phyloP scores from a whole-genome alignment of 2,888 invertebrate genomes.

The Rapana venosa region DNA sequence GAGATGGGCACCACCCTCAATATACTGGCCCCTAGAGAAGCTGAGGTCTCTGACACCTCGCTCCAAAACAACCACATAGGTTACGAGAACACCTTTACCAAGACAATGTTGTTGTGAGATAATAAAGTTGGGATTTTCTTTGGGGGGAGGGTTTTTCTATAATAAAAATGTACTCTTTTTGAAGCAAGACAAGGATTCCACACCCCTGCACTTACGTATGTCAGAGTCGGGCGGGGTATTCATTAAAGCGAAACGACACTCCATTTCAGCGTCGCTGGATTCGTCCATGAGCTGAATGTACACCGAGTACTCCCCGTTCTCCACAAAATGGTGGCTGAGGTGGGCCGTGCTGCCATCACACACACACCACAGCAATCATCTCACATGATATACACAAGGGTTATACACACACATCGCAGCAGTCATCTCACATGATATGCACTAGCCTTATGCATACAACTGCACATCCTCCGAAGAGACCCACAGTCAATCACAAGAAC shows the following conservation, averaged over 20 bases:
- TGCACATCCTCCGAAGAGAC: too few species aligned
- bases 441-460: neutral
- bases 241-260: constrained; percentile 50
- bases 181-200: too few species aligned
- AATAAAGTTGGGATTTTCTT: too few species aligned
- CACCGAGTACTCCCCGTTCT: constrained; percentile 60
- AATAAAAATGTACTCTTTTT: too few species aligned
- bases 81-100: too few species aligned
- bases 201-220: constrained; percentile 59
- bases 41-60: too few species aligned
- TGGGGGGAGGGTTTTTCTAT: too few species aligned
- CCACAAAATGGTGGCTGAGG: constrained; percentile 53
- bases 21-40: too few species aligned
- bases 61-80: too few species aligned
- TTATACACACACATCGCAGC: neutral
- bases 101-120: too few species aligned
- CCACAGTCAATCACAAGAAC: too few species aligned
- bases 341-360: constrained; percentile 52
- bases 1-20: too few species aligned
- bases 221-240: constrained; percentile 61
- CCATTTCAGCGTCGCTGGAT: constrained; percentile 34
- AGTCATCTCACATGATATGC: neutral
- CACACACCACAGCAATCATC: neutral
- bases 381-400: neutral
- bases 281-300: constrained; percentile 47